Evolutionary conservation across 2,113 vertebrate genomes (phyloP).

Genomic region (Tringa solitaria): DNA sequence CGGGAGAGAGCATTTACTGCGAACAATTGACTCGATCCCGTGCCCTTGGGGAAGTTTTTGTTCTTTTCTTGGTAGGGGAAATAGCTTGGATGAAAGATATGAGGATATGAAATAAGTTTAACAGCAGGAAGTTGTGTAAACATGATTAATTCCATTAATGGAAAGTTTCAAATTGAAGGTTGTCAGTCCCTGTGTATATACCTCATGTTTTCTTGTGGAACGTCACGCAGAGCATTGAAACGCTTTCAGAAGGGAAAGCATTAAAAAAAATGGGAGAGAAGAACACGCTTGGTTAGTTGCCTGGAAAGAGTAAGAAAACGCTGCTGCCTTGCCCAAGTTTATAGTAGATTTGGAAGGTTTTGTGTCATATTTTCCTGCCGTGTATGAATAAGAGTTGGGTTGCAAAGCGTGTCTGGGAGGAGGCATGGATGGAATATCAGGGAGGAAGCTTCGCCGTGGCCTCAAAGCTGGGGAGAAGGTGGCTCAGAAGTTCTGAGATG

Average conservation of each 20-base stretch:
- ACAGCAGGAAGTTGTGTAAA: background rate
- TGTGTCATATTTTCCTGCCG: background rate
- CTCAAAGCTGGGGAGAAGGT: background rate
- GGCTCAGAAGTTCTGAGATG: background rate
- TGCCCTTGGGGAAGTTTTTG: background rate
- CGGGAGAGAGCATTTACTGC: background rate
- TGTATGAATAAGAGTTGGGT: background rate
- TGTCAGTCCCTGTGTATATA: background rate
- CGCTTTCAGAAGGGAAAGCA: background rate
- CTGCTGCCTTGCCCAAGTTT: background rate
- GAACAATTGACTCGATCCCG: background rate
- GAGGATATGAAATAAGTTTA: constrained; percentile 13
- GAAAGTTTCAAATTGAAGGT: background rate
- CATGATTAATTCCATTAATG: background rate
- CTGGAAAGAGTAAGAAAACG: background rate
- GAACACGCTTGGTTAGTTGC: background rate
- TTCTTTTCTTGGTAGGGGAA: background rate
- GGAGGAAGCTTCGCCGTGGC: background rate
- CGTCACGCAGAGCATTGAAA: background rate
- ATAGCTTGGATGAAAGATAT: background rate
- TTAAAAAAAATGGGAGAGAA: background rate
- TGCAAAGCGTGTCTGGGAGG: background rate
- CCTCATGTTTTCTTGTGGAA: background rate
- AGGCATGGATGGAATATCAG: background rate
- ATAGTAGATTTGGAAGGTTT: background rate